Evolutionary conservation across 37 sponge, comb jelly and placozoan genomes (phyloP).

Genomic region (Cladorhizidae sp.): DNA sequence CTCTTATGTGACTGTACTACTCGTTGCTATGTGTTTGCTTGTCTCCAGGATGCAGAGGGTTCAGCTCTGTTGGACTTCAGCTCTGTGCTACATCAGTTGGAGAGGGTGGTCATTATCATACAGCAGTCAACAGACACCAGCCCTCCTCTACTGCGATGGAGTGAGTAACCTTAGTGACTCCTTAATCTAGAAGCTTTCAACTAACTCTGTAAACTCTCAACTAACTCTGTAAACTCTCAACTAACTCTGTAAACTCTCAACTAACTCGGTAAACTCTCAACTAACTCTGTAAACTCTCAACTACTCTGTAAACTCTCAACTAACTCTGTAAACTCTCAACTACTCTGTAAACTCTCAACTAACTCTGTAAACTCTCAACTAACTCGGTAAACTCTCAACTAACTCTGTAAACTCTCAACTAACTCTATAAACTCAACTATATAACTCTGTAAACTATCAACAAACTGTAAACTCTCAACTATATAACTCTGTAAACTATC

Average conservation of each 20-base stretch:
- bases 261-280: not conserved
- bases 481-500: too few species aligned
- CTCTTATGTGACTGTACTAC: too few species aligned
- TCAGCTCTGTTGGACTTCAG: slow-evolving; percentile 14
- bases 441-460: too few species aligned
- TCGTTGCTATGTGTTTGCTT: not conserved
- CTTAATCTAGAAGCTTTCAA: not conserved
- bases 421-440: too few species aligned
- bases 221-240: not conserved
- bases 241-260: not conserved
- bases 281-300: too few species aligned
- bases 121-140: not conserved
- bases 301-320: too few species aligned
- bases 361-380: too few species aligned
- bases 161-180: slow-evolving; percentile 11
- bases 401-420: too few species aligned
- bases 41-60: not conserved
- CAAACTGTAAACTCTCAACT: too few species aligned
- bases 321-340: too few species aligned
- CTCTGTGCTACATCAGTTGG: not conserved
- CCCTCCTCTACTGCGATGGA: not conserved
- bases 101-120: slow-evolving; percentile 1
- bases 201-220: not conserved
- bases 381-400: too few species aligned
- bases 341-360: too few species aligned